Evolutionary conservation across 2,113 vertebrate genomes (phyloP).

Genomic region (Ascaphus truei): DNA sequence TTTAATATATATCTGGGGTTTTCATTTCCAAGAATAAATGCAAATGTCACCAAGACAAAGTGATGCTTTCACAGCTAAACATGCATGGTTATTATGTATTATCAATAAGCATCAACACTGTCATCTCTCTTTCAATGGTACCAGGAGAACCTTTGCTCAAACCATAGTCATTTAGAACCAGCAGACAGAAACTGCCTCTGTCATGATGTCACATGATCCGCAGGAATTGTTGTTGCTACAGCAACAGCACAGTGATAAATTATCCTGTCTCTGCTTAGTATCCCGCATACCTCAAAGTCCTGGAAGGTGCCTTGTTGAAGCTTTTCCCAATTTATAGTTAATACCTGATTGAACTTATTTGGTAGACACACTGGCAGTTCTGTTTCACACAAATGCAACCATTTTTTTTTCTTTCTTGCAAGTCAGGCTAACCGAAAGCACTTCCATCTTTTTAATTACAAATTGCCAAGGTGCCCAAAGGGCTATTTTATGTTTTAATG

Average conservation of each 20-base stretch:
- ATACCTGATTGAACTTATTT: constrained; percentile 42
- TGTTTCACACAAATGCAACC: constrained; percentile 25
- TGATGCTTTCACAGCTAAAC: constrained; percentile 53
- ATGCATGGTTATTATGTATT: constrained; percentile 55
- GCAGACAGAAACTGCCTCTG: constrained; percentile 64
- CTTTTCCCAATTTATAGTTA: constrained; percentile 43
- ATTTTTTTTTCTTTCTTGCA: constrained; percentile 37
- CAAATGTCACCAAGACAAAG: constrained; percentile 55
- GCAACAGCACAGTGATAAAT: constrained; percentile 77
- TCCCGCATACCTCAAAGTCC: constrained; percentile 66
- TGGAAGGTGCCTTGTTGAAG: constrained; percentile 53
- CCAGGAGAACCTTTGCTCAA: constrained; percentile 62
- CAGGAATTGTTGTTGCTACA: constrained; percentile 67
- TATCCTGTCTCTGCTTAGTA: constrained; percentile 66
- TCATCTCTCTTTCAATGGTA: constrained; percentile 50
- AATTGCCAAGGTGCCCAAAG: background rate
- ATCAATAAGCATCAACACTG: constrained; percentile 57
- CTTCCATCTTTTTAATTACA: constrained; percentile 39
- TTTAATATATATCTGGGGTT: too few species aligned
- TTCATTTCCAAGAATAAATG: constrained; percentile 37
- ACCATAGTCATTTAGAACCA: constrained; percentile 60
- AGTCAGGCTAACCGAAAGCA: constrained; percentile 9
- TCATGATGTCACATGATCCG: constrained; percentile 60
- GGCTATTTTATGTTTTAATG: constrained; percentile 37
- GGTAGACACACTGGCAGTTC: constrained; percentile 46